phyloP scores from a whole-genome alignment of 2,797 vertebrate genomes.

The Tokudaia muenninki region DNA sequence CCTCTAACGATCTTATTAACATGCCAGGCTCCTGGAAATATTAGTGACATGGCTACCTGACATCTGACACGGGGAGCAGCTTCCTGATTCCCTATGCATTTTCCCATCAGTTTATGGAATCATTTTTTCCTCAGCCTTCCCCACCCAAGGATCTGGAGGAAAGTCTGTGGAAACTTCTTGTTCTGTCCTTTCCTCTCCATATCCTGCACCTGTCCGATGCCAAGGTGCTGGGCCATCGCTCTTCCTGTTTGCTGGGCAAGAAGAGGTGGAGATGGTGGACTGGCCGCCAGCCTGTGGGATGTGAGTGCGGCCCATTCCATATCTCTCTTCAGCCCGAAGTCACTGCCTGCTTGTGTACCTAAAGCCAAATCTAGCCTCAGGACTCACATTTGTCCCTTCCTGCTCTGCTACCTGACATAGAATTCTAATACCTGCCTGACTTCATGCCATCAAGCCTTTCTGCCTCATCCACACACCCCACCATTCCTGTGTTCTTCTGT shows the following conservation, averaged over 20 bases:
- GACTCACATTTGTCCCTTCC: rapidly evolving
- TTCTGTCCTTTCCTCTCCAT: rapidly evolving
- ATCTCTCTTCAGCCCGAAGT: rapidly evolving
- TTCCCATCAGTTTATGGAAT: too few relatives aligned
- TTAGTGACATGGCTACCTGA: rapidly evolving
- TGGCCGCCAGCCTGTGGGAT: rapidly evolving
- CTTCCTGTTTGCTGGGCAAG: rapidly evolving
- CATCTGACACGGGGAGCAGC: too few relatives aligned
- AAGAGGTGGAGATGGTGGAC: rapidly evolving
- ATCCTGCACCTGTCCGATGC: rapidly evolving
- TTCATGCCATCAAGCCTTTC: background rate
- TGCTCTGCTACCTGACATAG: rapidly evolving
- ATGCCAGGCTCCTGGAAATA: background rate
- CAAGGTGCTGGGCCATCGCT: rapidly evolving
- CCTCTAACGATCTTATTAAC: background rate
- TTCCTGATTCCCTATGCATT: background rate
- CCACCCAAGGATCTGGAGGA: background rate
- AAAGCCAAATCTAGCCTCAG: rapidly evolving
- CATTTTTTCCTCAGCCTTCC: rapidly evolving
- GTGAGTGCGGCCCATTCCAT: rapidly evolving
- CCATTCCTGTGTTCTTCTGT: rapidly evolving
- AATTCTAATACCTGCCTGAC: background rate
- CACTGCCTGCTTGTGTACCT: rapidly evolving
- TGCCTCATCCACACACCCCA: rapidly evolving
- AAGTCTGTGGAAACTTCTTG: rapidly evolving